phyloP scores from a whole-genome alignment of 2,888 invertebrate genomes.

The Boloria euphrosyne region DNA sequence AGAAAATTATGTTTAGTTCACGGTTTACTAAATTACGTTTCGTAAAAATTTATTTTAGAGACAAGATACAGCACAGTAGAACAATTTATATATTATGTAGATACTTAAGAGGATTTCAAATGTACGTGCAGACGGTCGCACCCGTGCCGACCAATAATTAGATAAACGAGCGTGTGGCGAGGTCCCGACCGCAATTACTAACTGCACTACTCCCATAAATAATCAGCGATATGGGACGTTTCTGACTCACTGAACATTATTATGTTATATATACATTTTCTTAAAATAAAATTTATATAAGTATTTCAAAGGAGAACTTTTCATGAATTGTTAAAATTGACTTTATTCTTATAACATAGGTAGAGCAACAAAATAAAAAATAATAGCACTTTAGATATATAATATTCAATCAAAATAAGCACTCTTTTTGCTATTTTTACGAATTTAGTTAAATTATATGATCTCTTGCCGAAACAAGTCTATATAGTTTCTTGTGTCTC shows the following conservation, averaged over 20 bases:
- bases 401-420: no score
- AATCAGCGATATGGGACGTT: slow-evolving; percentile 74
- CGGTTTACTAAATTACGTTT: no score
- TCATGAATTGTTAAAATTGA: no score
- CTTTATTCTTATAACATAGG: no score
- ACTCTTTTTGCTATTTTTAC: not conserved
- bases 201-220: slow-evolving; percentile 70
- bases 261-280: slow-evolving; percentile 47
- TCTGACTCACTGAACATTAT: slow-evolving; percentile 64
- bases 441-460: not conserved
- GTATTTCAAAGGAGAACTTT: no score
- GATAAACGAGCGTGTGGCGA: slow-evolving; percentile 78
- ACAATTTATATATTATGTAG: not conserved
- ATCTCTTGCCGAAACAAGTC: slow-evolving; percentile 5
- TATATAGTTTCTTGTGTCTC: slow-evolving; percentile 17
- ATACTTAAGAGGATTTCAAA: slow-evolving; percentile 12
- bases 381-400: no score
- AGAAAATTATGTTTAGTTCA: no score
- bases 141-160: slow-evolving; percentile 60
- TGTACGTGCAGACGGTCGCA: slow-evolving; percentile 24
- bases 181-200: slow-evolving; percentile 80
- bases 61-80: no score
- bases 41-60: no score
- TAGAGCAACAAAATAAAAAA: no score
- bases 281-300: slow-evolving; percentile 4